Evolutionary conservation across 2,888 invertebrate species (phyloP), one percentile per base, ranked within the genome.

Genomic region (Lasioglossum vierecki): DNA sequence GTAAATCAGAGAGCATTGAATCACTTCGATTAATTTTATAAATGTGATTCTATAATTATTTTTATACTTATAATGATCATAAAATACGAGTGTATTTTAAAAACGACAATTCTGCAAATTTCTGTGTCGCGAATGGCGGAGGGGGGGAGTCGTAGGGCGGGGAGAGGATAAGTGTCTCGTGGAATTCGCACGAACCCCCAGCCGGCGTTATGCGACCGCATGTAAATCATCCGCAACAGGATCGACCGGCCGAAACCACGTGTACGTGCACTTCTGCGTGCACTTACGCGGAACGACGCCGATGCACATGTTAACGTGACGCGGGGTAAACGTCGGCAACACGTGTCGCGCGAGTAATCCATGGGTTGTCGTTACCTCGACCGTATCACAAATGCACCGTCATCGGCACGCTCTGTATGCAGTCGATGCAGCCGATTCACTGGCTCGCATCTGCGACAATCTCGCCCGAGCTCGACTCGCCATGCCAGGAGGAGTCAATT

Each of bases 241-340:
- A 88, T 84, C 88, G 78, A 41, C 60, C 57, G 84, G 79, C 83
- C 82, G 82, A 84, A 90, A 88, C 90, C 86, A 81, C 88, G 87
- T 85, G 86, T 84, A 86, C 89, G 78, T 80, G 89, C 83, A 79
- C 84, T 89, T 90, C 88, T 18, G 81, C 78, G 79, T 71, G 89
- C 89, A 88, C 87, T 89, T 89, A 89, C 86, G 88, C 89, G 82
- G 83, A 86, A 86, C 82, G 85, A 84, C 84, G 88, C 85, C 80
- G 90, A 88, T 83, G 90, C 90, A 87, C 90, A 82, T 90, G 90
- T 90, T 90, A 89, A 90, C 88, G 90, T 86, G 89, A 88, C 81
- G 82, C 89, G 85, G 83, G 83, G 87, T 83, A 88, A 90, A 90
- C 84, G 90, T 89, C 90, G 90, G 79, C 84, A 85, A 90, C 90